Conservation (phyloP, 2,113 vertebrate species). For the Pachyramphus minor region DNA sequence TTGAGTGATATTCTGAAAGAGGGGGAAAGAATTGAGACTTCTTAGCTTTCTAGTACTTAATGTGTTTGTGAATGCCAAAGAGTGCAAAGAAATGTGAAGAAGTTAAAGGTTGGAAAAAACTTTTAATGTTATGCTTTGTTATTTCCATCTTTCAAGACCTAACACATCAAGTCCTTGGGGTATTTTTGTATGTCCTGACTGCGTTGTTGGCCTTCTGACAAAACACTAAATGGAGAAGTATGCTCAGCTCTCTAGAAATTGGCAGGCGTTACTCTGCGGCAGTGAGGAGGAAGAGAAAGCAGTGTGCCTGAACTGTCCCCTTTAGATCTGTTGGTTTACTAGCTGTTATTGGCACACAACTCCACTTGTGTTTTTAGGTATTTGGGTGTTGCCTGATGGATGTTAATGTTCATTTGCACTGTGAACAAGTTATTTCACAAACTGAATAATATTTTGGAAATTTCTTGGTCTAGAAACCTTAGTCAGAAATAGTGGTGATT, state of each 20-base stretch:
- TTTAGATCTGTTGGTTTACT: background rate
- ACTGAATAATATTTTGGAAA: background rate
- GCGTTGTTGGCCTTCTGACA: background rate
- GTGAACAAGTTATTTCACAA: background rate
- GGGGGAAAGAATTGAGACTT: background rate
- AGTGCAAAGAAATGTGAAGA: background rate
- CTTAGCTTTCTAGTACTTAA: background rate
- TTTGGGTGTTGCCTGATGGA: background rate
- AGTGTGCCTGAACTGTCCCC: background rate
- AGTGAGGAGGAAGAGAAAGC: background rate
- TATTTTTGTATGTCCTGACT: constrained; percentile 13
- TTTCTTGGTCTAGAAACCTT: background rate
- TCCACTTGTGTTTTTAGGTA: background rate
- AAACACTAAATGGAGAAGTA: constrained; percentile 12
- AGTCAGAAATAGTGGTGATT: background rate
- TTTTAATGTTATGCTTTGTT: background rate
- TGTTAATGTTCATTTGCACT: background rate
- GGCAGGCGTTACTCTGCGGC: background rate
- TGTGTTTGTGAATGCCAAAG: background rate
- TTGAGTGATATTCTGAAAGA: background rate
- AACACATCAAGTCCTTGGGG: background rate
- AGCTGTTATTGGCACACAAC: background rate
- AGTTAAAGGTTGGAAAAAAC: background rate
- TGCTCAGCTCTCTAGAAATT: background rate
- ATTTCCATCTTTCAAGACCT: background rate